Evolutionary conservation across 2,888 invertebrate genomes (phyloP).

Genomic region (Scelioninae gen. 1): DNA sequence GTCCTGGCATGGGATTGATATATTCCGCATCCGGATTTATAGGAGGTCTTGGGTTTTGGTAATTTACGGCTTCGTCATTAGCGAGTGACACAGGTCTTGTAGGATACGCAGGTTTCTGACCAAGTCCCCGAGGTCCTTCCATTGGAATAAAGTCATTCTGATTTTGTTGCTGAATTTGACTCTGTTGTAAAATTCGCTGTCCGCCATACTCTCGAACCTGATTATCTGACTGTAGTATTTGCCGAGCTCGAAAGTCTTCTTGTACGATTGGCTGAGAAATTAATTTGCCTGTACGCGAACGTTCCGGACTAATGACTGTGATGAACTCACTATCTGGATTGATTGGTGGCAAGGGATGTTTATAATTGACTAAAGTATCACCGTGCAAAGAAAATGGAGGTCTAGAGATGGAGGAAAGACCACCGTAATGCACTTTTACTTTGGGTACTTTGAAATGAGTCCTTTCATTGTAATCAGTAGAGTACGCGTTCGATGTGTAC

Average conservation of each 20-base stretch:
- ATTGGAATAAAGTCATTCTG: conserved; percentile 75
- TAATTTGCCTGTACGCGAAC: conserved; percentile 49
- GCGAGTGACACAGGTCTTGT: conserved; percentile 78
- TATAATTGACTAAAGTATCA: conserved; percentile 90
- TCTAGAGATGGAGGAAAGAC: conserved; percentile 80
- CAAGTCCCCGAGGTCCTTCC: conserved; percentile 69
- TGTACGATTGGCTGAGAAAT: conserved; percentile 63
- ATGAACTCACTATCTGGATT: conserved; percentile 89
- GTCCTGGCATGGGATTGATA: conserved; percentile 81
- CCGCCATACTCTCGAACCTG: conserved; percentile 66
- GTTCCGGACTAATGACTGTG: conserved; percentile 81
- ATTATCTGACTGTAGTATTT: conserved; percentile 66
- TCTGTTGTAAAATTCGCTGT: conserved; percentile 62
- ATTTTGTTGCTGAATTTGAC: conserved; percentile 70
- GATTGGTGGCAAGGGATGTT: conserved; percentile 87
- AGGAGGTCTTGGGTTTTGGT: conserved; percentile 86
- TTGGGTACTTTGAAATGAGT: conserved; percentile 79
- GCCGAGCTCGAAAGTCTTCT: conserved; percentile 64
- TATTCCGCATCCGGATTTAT: conserved; percentile 87
- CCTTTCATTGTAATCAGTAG: conserved; percentile 74
- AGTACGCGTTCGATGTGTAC: conserved; percentile 73
- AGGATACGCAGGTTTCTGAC: conserved; percentile 48
- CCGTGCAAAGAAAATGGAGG: conserved; percentile 86
- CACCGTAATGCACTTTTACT: conserved; percentile 86
- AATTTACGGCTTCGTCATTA: conserved; percentile 86